Evolutionary conservation across 2,113 vertebrate species (phyloP).

Genomic region (Engystomops pustulosus): DNA sequence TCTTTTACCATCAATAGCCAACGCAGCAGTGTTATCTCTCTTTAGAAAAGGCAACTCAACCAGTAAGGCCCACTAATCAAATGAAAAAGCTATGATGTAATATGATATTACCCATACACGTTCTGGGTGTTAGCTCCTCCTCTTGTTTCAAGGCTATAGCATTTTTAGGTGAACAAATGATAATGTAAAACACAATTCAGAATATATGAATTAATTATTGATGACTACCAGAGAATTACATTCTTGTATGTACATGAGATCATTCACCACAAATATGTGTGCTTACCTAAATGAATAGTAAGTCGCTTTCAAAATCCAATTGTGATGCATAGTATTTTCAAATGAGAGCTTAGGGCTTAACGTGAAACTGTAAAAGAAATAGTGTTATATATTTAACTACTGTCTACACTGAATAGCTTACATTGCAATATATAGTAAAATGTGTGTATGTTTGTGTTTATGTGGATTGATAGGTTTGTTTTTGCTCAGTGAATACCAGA

Average conservation of each 20-base stretch:
- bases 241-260: slow-evolving; percentile 6
- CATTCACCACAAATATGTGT: slow-evolving; percentile 3
- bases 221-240: neutral
- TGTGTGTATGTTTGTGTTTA: too few species aligned
- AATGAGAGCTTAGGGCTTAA: neutral
- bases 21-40: too few species aligned
- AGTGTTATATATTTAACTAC: neutral
- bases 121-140: neutral
- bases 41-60: neutral
- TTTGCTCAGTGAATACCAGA: neutral
- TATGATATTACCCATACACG: neutral
- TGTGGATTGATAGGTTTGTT: too few species aligned
- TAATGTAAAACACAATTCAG: neutral
- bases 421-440: neutral
- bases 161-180: neutral
- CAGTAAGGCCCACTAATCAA: neutral
- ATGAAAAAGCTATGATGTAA: neutral
- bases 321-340: neutral
- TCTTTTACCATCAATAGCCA: too few species aligned
- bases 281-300: neutral
- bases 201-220: neutral
- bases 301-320: neutral
- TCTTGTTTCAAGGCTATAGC: neutral
- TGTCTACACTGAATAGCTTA: neutral
- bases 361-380: neutral